phyloP scores from a whole-genome alignment of 2,888 invertebrate species.

The Lasioglossum malachurum region DNA sequence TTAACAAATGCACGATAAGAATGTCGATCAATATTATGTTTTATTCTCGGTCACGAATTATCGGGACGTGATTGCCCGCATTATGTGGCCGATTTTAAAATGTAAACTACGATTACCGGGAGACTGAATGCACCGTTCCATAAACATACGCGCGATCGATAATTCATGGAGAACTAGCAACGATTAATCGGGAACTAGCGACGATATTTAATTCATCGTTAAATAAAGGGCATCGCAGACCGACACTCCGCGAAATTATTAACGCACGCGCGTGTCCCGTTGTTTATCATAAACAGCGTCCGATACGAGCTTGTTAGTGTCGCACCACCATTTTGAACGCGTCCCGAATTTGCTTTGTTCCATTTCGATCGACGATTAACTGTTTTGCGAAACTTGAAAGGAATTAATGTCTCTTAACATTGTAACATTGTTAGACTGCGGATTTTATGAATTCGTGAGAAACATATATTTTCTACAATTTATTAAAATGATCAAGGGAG shows the following conservation, averaged over 20 bases:
- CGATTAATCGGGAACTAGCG: conserved; percentile 32
- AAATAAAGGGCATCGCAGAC: background rate
- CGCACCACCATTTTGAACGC: background rate
- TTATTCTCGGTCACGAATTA: background rate
- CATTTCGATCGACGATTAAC: background rate
- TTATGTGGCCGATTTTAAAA: background rate
- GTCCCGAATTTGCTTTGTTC: background rate
- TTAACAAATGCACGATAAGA: background rate
- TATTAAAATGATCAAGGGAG: too few relatives aligned
- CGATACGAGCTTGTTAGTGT: background rate
- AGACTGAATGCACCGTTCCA: background rate
- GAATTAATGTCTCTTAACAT: too few relatives aligned
- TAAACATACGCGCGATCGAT: conserved; percentile 8
- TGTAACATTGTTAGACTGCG: too few relatives aligned
- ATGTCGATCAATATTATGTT: background rate
- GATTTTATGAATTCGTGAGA: too few relatives aligned
- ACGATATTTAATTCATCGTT: conserved; percentile 40
- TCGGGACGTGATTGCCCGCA: background rate
- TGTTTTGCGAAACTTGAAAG: background rate
- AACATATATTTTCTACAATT: too few relatives aligned
- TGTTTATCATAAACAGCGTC: conserved; percentile 43
- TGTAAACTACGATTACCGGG: background rate
- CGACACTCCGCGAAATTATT: conserved; percentile 32
- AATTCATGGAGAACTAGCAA: conserved; percentile 23
- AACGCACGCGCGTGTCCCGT: conserved; percentile 6